Percentiles rank a stretch among this genome's conserved stretches.
Evolutionary conservation across 2,797 vertebrate species (phyloP).

Genomic region (Menidia menidia): DNA sequence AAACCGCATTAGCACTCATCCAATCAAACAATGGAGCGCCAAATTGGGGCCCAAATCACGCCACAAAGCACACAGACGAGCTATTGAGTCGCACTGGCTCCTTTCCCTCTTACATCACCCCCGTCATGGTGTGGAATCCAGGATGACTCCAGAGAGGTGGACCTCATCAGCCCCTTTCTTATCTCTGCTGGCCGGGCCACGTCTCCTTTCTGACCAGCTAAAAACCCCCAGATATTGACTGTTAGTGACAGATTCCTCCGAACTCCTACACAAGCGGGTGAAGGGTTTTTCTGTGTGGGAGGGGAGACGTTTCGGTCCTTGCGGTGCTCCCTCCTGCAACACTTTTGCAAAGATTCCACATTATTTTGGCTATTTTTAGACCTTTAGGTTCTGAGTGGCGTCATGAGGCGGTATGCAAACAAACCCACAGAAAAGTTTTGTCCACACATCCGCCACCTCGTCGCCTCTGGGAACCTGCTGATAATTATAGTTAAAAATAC

Average conservation of each 20-base stretch:
- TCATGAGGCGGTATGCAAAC: constrained; percentile 8
- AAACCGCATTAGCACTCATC: constrained; percentile 77
- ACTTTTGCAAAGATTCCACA: constrained; percentile 4
- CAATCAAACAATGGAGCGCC: constrained; percentile 75
- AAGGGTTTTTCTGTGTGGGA: constrained; percentile 37
- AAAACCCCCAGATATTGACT: constrained; percentile 25
- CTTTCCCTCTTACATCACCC: constrained; percentile 81
- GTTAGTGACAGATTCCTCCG: constrained; percentile 14
- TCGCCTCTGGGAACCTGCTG: not conserved
- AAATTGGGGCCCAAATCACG: constrained; percentile 80
- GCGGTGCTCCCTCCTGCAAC: constrained; percentile 8
- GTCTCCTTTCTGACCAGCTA: constrained; percentile 1
- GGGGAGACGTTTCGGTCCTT: constrained; percentile 10
- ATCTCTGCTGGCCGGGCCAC: constrained; percentile 34
- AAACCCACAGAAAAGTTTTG: not conserved
- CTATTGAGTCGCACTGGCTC: constrained; percentile 77
- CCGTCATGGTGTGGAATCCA: constrained; percentile 73
- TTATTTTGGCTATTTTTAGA: constrained; percentile 1
- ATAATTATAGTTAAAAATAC: constrained; percentile 2
- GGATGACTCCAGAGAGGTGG: constrained; percentile 64
- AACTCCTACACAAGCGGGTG: constrained; percentile 10
- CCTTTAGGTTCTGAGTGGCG: constrained; percentile 10
- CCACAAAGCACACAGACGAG: constrained; percentile 76
- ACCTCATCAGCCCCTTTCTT: constrained; percentile 46
- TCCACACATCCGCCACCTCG: not conserved